A percentile compares a stretch with the other conserved stretches of the same genome.
These are phyloP conservation scores for Corella eumyota DNA, from an alignment of 23 tunicate species.

Conservation along the genomic window DNA sequence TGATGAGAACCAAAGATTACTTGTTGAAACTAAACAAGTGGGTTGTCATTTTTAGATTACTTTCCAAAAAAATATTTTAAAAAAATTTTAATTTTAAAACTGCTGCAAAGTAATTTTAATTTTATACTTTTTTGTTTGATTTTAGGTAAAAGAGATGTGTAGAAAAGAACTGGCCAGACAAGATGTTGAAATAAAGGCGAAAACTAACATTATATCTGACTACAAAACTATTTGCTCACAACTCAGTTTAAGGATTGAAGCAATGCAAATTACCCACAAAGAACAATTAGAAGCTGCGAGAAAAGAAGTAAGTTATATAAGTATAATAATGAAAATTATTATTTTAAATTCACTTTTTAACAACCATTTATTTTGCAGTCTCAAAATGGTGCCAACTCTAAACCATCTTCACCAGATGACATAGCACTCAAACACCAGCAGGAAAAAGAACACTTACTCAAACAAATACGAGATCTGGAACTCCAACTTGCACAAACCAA, in stretches of 20 bases:
- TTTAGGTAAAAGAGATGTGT: conserved; percentile 85
- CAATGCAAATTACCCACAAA: conserved; percentile 38
- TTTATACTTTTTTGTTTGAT: too few relatives aligned
- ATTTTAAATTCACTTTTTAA: too few relatives aligned
- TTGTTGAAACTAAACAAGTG: conserved; percentile 42
- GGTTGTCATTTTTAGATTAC: neutral
- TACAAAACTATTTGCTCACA: conserved; percentile 74
- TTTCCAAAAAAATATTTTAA: too few relatives aligned
- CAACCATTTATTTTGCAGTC: too few relatives aligned
- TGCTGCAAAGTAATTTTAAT: neutral
- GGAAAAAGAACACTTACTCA: conserved; percentile 19
- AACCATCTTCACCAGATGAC: conserved; percentile 37
- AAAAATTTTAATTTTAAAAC: neutral
- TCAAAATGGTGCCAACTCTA: too few relatives aligned
- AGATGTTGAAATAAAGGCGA: conserved; percentile 39
- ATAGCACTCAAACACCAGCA: conserved; percentile 19
- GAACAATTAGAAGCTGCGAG: conserved; percentile 34
- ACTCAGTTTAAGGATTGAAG: conserved; percentile 60
- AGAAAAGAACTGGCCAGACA: conserved; percentile 60
- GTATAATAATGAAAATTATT: conserved; percentile 36
- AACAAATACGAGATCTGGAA: conserved; percentile 67
- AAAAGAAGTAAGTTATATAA: conserved; percentile 41
- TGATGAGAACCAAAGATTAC: conserved; percentile 44
- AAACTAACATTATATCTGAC: conserved; percentile 54
- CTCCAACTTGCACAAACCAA: conserved; percentile 84